Conservation (phyloP, 1,140 invertebrate species). For the Idris sp. region DNA sequence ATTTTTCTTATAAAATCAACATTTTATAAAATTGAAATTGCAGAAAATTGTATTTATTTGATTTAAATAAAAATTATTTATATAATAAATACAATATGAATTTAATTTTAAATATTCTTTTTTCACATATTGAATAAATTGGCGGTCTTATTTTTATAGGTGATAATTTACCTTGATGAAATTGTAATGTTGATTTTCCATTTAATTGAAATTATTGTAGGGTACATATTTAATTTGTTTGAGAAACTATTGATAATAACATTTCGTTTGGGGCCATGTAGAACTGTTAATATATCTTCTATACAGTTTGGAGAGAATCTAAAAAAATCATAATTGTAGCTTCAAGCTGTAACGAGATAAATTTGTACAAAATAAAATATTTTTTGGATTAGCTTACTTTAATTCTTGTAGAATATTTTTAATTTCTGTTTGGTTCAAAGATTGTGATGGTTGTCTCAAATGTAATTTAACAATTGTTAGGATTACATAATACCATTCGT, state of each 20-base stretch:
- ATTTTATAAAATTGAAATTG: no score
- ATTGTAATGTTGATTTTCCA: constrained; percentile 74
- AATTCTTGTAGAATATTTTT: constrained; percentile 72
- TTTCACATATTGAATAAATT: no score
- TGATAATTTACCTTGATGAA: constrained; percentile 69
- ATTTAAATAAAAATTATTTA: no score
- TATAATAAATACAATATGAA: no score
- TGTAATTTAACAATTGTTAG: constrained; percentile 68
- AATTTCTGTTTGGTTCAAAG: constrained; percentile 68
- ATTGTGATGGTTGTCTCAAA: constrained; percentile 57
- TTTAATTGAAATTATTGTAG: constrained; percentile 68
- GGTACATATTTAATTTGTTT: constrained; percentile 67
- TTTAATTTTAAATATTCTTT: no score
- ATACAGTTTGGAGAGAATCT: constrained; percentile 72
- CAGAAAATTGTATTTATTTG: no score
- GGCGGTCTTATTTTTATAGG: background rate
- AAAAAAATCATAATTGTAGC: constrained; percentile 27
- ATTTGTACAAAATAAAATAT: no score
- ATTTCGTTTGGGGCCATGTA: constrained; percentile 69
- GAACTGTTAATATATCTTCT: constrained; percentile 70
- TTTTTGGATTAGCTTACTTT: constrained; percentile 60
- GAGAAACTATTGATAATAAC: constrained; percentile 62
- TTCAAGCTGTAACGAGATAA: no score
- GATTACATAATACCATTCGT: constrained; percentile 73
- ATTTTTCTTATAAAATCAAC: no score